phyloP scores from a whole-genome alignment of 2,113 vertebrate genomes.

The Struthio camelus region DNA sequence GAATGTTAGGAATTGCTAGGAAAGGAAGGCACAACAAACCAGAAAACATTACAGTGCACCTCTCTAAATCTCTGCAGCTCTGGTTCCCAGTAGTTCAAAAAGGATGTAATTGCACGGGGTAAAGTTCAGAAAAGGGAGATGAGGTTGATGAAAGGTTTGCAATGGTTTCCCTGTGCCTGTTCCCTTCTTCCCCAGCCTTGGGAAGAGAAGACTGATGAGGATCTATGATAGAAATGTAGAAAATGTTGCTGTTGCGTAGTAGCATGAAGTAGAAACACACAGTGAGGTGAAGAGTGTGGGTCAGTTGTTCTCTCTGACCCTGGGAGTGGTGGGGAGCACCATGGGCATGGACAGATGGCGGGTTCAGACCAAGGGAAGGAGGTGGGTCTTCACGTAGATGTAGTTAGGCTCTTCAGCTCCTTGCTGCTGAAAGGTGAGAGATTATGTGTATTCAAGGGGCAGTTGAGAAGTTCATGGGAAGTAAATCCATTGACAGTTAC shows the following conservation, averaged over 20 bases:
- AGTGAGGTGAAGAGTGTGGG: neutral
- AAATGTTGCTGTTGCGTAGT: neutral
- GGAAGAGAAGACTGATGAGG: neutral
- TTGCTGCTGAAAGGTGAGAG: neutral
- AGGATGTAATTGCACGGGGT: rapidly evolving
- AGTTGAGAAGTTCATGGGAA: neutral
- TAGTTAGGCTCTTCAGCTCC: rapidly evolving
- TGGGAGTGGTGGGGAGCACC: neutral
- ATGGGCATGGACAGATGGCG: neutral
- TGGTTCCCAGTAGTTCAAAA: neutral
- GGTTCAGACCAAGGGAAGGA: neutral
- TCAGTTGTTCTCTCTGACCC: rapidly evolving
- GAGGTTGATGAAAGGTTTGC: neutral
- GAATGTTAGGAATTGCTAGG: neutral
- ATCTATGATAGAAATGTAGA: neutral
- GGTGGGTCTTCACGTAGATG: rapidly evolving
- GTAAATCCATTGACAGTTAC: neutral
- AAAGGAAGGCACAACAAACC: neutral
- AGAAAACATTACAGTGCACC: rapidly evolving
- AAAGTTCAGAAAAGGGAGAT: neutral
- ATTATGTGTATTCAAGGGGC: rapidly evolving
- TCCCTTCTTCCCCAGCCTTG: neutral
- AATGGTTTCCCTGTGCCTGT: neutral
- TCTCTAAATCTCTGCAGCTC: neutral
- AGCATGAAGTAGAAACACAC: neutral